Evolutionary conservation across 2,113 vertebrate species (phyloP), one percentile per base, ranked within the genome.

Genomic region (Clarias batrachus): DNA sequence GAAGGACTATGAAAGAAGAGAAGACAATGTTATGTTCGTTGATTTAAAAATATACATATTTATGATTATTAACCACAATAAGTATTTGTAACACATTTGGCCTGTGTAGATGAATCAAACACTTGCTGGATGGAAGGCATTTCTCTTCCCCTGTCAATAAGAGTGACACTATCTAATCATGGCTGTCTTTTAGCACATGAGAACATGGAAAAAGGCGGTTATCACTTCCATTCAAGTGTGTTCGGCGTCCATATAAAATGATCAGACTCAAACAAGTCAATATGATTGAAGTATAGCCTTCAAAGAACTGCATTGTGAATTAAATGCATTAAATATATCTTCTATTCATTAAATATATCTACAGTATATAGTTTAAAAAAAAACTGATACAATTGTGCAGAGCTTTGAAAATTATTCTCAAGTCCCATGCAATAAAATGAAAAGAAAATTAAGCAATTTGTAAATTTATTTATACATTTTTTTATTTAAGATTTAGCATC

Each of bases 381-480:
- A 10, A 63, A 66, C 27, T 57, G 63, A 78, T 78, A 19, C 48
- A 62, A 56, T 33, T 70, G 66, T 37, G 27, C 68, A 41, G 54
- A 41, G 57, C 11, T n/a, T 12, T 14, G 23, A 54, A 16, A 54
- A 77, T 77, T 48, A 1, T 54, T 48, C 3, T 85, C 77, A 68
- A 70, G 68, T 19, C 14, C 7, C 30, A 27, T 56, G 10, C 25
- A 70, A 52, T n/a, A 56, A 27, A 27, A 82, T 21, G 17, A 16
- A 11, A 74, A 77, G 25, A 30, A 68, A 19, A 65, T 65, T 27
- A 5, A 30, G 6, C 33, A 7, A 2, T 62, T 41, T 21, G 16
- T n/a, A 63, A 81, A 30, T 37, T 23, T 37, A 81, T 63, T 27
- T 27, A 83, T 57, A 6, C 10, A 37, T 82, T 56, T 83, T 83